phyloP scores from a whole-genome alignment of 2,888 invertebrate genomes.

The Leucophenga maculata region DNA sequence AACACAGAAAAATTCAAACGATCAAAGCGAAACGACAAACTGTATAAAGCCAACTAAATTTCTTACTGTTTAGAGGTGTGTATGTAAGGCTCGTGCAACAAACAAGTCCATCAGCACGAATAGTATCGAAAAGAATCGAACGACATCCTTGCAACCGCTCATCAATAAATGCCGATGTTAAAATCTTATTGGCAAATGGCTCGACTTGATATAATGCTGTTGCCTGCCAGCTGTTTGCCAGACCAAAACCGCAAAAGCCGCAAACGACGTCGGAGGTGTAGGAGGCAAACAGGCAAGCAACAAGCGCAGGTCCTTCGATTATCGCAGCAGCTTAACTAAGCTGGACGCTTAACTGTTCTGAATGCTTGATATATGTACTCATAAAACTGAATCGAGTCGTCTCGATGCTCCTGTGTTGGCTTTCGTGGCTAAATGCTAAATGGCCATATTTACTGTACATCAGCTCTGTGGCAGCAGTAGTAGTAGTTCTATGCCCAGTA shows the following conservation, averaged over 20 bases:
- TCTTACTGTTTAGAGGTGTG: not conserved
- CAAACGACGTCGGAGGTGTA: too few relatives aligned
- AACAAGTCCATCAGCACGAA: not conserved
- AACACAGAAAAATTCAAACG: not conserved
- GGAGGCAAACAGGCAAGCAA: not conserved
- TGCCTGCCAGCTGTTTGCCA: not conserved
- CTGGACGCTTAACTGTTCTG: too few relatives aligned
- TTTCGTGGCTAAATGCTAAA: constrained; percentile 36
- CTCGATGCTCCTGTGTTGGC: constrained; percentile 9
- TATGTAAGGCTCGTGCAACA: constrained; percentile 4
- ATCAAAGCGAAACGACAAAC: not conserved
- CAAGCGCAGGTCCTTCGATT: not conserved
- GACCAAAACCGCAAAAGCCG: not conserved
- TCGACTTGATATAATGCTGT: constrained; percentile 1
- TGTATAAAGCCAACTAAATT: constrained; percentile 2
- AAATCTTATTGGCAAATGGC: constrained; percentile 26
- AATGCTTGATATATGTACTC: too few relatives aligned
- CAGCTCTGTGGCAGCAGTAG: constrained; percentile 16
- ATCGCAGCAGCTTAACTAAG: too few relatives aligned
- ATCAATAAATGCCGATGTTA: constrained; percentile 31
- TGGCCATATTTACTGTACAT: constrained; percentile 42
- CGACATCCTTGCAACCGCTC: constrained; percentile 10
- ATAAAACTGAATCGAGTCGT: too few relatives aligned
- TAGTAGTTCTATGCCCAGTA: constrained; percentile 6
- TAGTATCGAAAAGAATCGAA: not conserved